Evolutionary conservation across 2,113 vertebrate genomes (phyloP), one percentile per base, ranked within the genome.

Genomic region (Scalopus aquaticus): DNA sequence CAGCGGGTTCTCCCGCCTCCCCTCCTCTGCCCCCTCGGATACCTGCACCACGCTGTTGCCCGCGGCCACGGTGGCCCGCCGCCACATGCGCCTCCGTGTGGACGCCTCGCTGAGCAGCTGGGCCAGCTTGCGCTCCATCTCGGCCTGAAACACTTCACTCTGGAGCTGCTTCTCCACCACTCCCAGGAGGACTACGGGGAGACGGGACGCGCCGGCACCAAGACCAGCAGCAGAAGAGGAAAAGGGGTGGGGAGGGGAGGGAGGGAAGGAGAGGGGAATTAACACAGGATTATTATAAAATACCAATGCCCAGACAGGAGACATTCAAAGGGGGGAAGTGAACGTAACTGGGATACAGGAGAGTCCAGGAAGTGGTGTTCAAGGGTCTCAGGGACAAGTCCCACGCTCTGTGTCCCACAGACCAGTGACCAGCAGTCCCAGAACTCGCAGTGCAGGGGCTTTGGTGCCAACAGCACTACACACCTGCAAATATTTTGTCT

Each of bases 91-190:
- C 46, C 98, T 98, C 65, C 97, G 95, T 95, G 98, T 96, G 88
- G 99, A 95, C 0, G 98, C 99, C 93, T 99, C 99, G 1, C 98
- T 98, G 3, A 99, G 98, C 91, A 99, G 97, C 97, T 98, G 98
- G 67, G 99, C 99, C 85, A 99, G 96, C 6, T 99, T 99, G 35
- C 99, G 98, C 96, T 99, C 99, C 98, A 99, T 99, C 98, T 98
- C 99, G 0, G 99, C 99, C 87, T 98, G 99, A 86, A 99, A 99
- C 81, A 98, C 98, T 24, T 99, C 98, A 77, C 99, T 99, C 78
- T 98, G 98, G 60, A 99, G 97, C 72, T 98, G 98, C 96, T 98
- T 98, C 94, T 99, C 99, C 9, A 98, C 46, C 0, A 99, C 99
- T 0, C 99, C 99, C 97, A 99, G 95, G 90, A 99, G 98, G 95